Evolutionary conservation across 2,797 vertebrate species (phyloP).

Genomic region (Ataeniobius toweri): DNA sequence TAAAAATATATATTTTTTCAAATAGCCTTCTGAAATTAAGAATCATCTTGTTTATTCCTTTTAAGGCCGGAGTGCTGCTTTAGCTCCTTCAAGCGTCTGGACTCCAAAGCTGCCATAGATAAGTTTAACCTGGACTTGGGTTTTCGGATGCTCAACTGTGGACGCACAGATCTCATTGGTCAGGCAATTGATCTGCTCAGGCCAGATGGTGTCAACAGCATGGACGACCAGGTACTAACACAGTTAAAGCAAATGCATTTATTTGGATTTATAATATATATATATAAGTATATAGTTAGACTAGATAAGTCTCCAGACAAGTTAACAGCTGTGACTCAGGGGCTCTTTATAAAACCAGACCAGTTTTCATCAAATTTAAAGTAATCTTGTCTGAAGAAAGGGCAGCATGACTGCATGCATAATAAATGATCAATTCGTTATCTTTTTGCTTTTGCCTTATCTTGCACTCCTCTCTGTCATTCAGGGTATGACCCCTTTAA

Average conservation of each 20-base stretch:
- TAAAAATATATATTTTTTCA: background rate
- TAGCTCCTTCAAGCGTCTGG: constrained; percentile 93
- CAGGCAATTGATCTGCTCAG: constrained; percentile 93
- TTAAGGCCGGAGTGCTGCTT: constrained; percentile 90
- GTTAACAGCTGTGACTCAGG: background rate
- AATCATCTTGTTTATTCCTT: background rate
- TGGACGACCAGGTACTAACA: constrained; percentile 92
- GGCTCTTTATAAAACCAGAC: background rate
- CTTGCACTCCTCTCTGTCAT: constrained; percentile 14
- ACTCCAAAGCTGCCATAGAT: constrained; percentile 92
- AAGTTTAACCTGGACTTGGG: constrained; percentile 96
- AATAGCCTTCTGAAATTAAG: background rate
- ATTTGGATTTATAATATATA: too few relatives aligned
- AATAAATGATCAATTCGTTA: background rate
- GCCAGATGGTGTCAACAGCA: constrained; percentile 94
- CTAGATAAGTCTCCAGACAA: background rate
- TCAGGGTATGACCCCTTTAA: constrained; percentile 96
- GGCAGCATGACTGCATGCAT: background rate
- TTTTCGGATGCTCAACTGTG: constrained; percentile 97
- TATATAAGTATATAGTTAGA: background rate
- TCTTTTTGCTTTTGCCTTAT: constrained; percentile 16
- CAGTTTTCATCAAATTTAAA: background rate
- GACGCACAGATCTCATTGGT: constrained; percentile 93
- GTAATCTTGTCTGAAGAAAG: background rate
- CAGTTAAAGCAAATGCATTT: background rate